Base-by-base conservation (phyloP, 2,113 vertebrate species). In the Macrotus californicus region DNA sequence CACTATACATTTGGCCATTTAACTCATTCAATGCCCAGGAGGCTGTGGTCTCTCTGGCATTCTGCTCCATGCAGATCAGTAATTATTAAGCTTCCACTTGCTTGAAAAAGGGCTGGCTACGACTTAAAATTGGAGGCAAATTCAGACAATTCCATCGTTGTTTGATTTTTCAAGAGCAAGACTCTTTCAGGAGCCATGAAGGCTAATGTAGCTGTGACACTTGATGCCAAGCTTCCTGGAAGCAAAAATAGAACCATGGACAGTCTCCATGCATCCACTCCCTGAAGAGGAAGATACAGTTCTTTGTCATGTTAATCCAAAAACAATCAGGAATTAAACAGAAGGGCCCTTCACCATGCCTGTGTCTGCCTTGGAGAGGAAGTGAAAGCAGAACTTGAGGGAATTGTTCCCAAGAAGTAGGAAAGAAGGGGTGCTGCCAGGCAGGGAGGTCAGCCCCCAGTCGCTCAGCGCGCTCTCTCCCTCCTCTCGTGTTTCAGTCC, bases 241-340 rank as follows among this genome's bases (percentile, higher is more conserved):
- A 85, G 84, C 93, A 79, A 92, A 93, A 89, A 59, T n/a, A 72
- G 87, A 72, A 87, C 22, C 43, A 1, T 18, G 43, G 50, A 85
- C 2, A 41, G 56, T 31, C 75, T 9, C 3, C 52, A 21, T 15
- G 21, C 52, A 83, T 26, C 36, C 41, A 0, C 64, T 7, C 21
- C 59, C 50, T 46, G 43, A 36, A 3, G 48, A 52, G 87, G 64
- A 43, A 82, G 67, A 61, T 56, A 29, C n/a, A 41, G 46, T 22
- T 36, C 64, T 91, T 36, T 22, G 18, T 54, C 19, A 24, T 13
- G 21, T 54, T n/a, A 13, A 7, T 56, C 82, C 77, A 54, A 82
- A 83, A 77, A 21, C 19, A 54, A 14, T 14, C 22, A 59, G 81
- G 31, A 67, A 80, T 41, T 48, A 67, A 61, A 29, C 0, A 1